Evolutionary conservation across 2,113 vertebrate genomes (phyloP).

Genomic region (Strigops habroptila): DNA sequence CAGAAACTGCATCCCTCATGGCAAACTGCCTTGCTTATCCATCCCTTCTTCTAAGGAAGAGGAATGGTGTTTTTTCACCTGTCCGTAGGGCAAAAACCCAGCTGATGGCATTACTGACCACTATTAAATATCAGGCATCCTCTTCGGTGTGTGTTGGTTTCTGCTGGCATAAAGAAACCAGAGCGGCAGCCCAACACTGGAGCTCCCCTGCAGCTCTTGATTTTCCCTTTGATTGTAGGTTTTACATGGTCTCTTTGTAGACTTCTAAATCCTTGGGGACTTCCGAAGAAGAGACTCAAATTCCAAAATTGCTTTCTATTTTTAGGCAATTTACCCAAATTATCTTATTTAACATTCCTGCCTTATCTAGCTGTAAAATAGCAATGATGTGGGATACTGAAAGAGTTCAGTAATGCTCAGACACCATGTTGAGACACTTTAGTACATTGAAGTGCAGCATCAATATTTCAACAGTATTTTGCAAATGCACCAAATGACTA

Average conservation of each 20-base stretch:
- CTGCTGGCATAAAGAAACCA: neutral
- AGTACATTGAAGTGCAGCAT: neutral
- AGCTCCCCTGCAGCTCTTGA: neutral
- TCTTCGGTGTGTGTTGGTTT: accelerated
- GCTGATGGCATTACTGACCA: neutral
- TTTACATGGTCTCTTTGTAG: neutral
- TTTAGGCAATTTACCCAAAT: neutral
- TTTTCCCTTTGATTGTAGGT: neutral
- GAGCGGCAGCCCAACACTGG: accelerated
- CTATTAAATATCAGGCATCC: neutral
- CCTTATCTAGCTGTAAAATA: neutral
- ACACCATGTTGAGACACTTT: neutral
- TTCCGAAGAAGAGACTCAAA: neutral
- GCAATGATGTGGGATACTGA: neutral
- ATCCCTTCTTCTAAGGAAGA: neutral
- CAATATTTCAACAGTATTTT: conserved; percentile 26
- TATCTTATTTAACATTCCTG: neutral
- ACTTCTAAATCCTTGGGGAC: neutral
- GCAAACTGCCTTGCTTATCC: neutral
- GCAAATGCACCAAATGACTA: neutral
- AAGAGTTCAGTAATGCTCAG: neutral
- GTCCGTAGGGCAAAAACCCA: neutral
- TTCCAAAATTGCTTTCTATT: neutral
- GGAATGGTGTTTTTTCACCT: neutral
- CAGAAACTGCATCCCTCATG: neutral